Conservation (phyloP, 2,113 vertebrate species). For the Bufo gargarizans region DNA sequence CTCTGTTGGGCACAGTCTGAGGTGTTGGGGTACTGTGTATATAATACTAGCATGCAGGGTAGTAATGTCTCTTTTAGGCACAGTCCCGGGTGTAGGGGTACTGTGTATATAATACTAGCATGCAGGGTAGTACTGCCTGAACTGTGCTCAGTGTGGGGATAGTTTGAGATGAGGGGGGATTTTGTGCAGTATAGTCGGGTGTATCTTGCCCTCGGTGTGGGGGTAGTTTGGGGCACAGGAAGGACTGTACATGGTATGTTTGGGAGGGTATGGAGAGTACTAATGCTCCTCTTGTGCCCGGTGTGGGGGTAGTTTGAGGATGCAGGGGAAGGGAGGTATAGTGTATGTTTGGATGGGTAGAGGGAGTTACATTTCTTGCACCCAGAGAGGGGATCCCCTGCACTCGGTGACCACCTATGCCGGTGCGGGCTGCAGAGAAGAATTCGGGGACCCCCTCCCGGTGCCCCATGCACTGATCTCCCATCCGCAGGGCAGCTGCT, state of each 20-base stretch:
- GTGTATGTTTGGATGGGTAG: not conserved
- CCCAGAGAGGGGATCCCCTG: not conserved
- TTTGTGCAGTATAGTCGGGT: not conserved
- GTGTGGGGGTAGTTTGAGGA: not conserved
- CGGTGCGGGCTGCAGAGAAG: not conserved
- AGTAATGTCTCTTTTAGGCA: not conserved
- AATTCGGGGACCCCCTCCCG: not conserved
- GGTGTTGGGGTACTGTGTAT: not conserved
- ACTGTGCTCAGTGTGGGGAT: not conserved
- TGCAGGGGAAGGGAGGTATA: not conserved
- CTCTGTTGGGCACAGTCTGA: not conserved
- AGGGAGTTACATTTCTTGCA: conserved; percentile 36
- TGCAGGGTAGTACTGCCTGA: not conserved
- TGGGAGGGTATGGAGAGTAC: not conserved
- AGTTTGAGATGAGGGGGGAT: no score
- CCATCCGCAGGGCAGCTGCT: conserved; percentile 48
- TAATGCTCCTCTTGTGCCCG: not conserved
- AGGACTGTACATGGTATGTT: not conserved
- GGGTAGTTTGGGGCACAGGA: not conserved
- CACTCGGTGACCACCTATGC: not conserved
- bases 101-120: not conserved
- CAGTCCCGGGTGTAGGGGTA: not conserved
- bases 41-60: not conserved
- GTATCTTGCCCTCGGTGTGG: not conserved
- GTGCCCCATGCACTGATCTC: conserved; percentile 6